Conservation (phyloP, 1,140 invertebrate genomes). For the Cherax destructor region DNA sequence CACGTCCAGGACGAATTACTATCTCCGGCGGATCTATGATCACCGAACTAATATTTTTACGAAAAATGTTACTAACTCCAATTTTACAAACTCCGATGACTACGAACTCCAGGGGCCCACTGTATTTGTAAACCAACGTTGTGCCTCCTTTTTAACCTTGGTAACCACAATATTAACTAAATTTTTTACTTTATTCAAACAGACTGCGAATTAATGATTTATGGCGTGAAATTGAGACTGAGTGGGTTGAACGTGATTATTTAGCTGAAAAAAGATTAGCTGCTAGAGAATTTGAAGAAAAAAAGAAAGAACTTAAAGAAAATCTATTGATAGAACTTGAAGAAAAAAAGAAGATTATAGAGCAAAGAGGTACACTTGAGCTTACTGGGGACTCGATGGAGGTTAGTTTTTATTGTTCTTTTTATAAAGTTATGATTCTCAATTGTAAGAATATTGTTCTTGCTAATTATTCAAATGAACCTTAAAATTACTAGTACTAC, state of each 20-base stretch:
- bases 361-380: constrained; percentile 90
- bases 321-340: constrained; percentile 93
- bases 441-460: neutral
- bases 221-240: constrained; percentile 88
- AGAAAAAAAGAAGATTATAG: constrained; percentile 92
- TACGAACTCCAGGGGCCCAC: no score
- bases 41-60: no score
- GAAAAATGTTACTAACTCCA: no score
- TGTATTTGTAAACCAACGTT: no score
- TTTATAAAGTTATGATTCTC: neutral
- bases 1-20: no score
- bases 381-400: constrained; percentile 91
- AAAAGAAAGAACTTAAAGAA: constrained; percentile 93
- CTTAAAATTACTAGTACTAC: no score
- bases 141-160: no score
- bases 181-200: neutral
- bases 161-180: no score
- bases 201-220: constrained; percentile 87
- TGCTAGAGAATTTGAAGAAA: constrained; percentile 95
- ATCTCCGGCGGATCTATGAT: no score
- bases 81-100: no score
- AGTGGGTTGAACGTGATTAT: constrained; percentile 92
- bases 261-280: constrained; percentile 90
- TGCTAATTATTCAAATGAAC: neutral
- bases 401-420: constrained; percentile 75